These are phyloP conservation scores for Alviniconcha strummeri DNA, from an alignment of 2,888 invertebrate genomes.

Conservation along the genomic window DNA sequence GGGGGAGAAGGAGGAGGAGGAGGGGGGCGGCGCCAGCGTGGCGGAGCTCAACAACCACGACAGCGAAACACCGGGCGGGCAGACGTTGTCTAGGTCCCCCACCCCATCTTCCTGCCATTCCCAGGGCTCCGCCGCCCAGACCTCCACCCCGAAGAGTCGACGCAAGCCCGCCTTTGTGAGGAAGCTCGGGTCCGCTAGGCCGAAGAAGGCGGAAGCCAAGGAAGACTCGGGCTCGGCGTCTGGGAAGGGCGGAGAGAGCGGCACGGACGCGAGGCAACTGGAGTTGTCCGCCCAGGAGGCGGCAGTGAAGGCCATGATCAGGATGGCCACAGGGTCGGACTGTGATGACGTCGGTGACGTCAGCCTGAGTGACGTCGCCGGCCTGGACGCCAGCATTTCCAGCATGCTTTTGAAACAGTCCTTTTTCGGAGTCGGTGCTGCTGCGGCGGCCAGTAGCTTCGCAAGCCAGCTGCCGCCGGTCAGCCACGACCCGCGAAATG, in stretches of 20 bases:
- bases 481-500: not conserved
- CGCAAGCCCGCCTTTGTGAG: constrained; percentile 44
- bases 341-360: constrained; percentile 10
- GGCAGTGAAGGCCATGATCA: constrained; percentile 27
- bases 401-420: constrained; percentile 18
- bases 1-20: not conserved
- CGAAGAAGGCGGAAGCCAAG: not conserved
- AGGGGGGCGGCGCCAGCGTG: not conserved
- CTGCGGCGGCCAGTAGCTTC: not conserved
- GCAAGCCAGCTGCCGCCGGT: not conserved
- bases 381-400: constrained; percentile 11
- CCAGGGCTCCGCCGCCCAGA: not conserved
- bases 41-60: not conserved
- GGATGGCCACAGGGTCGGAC: constrained; percentile 28
- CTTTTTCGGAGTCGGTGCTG: not conserved
- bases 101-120: constrained; percentile 11
- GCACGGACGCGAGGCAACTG: constrained; percentile 4
- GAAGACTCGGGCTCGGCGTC: not conserved
- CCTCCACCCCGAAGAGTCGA: constrained; percentile 29
- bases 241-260: constrained; percentile 3
- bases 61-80: not conserved
- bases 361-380: not conserved
- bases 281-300: constrained; percentile 27
- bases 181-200: constrained; percentile 19
- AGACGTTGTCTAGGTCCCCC: constrained; percentile 13